These are phyloP conservation scores for Delichon dasypus DNA, from an alignment of 2,797 vertebrate species.

Conservation along the genomic window DNA sequence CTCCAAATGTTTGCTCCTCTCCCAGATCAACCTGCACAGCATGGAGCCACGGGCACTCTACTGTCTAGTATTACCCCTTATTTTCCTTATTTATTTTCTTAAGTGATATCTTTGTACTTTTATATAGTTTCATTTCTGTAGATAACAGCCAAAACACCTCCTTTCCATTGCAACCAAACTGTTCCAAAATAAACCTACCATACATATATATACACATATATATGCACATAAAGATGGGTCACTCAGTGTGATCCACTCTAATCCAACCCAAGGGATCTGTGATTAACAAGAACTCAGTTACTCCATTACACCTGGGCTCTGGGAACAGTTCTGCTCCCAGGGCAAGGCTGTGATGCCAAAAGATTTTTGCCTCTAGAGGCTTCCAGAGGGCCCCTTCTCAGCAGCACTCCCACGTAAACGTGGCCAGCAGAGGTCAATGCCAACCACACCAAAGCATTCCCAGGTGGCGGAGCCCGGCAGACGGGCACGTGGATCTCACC, in stretches of 20 bases:
- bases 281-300: not conserved
- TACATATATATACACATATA: fast-evolving
- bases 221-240: not conserved
- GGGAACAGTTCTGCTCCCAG: not conserved
- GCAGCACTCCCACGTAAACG: fast-evolving
- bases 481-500: slow-evolving; percentile 62
- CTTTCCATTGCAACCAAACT: not conserved
- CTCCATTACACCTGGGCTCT: too few relatives aligned
- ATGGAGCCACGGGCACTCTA: not conserved
- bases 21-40: not conserved
- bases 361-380: not conserved
- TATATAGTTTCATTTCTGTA: not conserved
- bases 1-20: not conserved
- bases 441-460: not conserved
- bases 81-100: not conserved
- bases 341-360: not conserved
- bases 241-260: not conserved
- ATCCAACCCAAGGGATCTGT: not conserved
- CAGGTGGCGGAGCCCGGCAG: not conserved
- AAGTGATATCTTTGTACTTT: not conserved
- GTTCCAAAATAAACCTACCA: not conserved
- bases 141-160: not conserved
- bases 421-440: not conserved
- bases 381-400: not conserved
- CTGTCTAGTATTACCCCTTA: not conserved